These are phyloP conservation scores for Pachycephus smyrnensis DNA, from an alignment of 2,888 invertebrate species.

Conservation along the genomic window DNA sequence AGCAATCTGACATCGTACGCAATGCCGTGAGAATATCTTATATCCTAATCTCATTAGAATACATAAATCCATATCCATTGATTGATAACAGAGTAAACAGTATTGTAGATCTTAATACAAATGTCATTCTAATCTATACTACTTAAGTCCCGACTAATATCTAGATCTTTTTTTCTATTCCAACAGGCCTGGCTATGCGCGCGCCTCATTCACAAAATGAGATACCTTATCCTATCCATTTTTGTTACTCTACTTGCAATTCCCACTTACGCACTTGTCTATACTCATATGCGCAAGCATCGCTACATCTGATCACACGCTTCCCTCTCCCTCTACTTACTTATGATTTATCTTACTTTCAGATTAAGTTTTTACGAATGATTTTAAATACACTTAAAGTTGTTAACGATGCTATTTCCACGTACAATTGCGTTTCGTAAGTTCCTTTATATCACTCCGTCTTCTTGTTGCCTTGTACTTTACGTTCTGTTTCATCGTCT, in stretches of 20 bases:
- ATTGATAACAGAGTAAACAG: neutral
- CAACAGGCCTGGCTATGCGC: conserved; percentile 63
- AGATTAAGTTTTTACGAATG: conserved; percentile 37
- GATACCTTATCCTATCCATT: conserved; percentile 56
- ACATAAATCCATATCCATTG: neutral
- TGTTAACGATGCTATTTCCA: conserved; percentile 19
- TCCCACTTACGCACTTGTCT: conserved; percentile 46
- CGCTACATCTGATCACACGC: conserved; percentile 59
- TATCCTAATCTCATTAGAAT: neutral
- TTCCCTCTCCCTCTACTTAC: conserved; percentile 32
- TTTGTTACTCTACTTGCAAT: conserved; percentile 47
- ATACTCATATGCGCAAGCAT: conserved; percentile 50
- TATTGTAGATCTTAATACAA: neutral
- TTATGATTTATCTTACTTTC: conserved; percentile 39
- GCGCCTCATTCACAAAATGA: conserved; percentile 57
- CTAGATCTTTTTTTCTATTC: conserved; percentile 48
- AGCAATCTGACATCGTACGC: neutral
- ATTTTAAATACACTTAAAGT: conserved; percentile 12
- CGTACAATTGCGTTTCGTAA: conserved; percentile 2
- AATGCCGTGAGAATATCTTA: neutral
- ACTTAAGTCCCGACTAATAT: conserved; percentile 41
- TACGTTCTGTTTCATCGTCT: conserved; percentile 23
- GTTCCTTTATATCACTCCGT: conserved; percentile 6
- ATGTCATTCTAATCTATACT: neutral
- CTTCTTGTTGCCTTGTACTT: conserved; percentile 2